Conservation (phyloP, 2,888 invertebrate genomes). For the Eupithecia dodoneata region DNA sequence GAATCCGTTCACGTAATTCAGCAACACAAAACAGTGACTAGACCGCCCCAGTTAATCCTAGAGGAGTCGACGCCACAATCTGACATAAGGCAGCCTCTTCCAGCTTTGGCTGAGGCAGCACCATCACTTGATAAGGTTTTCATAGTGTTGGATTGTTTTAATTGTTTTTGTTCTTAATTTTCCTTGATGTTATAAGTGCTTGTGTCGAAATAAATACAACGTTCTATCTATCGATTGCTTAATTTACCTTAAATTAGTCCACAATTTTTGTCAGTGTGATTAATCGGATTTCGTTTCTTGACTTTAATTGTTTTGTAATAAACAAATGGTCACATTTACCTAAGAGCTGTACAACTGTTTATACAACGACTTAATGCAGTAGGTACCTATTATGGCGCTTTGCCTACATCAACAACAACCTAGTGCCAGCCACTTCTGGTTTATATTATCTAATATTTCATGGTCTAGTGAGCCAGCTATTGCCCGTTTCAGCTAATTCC, state of each 20-base stretch:
- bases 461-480: slow-evolving; percentile 23
- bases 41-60: slow-evolving; percentile 66
- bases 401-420: neutral
- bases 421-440: neutral
- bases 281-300: neutral
- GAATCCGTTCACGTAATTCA: slow-evolving; percentile 51
- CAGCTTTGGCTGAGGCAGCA: slow-evolving; percentile 18
- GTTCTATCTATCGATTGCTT: neutral
- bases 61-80: slow-evolving; percentile 65
- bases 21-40: slow-evolving; percentile 47
- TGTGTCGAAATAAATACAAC: neutral
- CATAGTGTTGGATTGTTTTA: neutral
- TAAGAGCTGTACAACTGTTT: neutral
- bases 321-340: neutral
- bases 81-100: slow-evolving; percentile 63
- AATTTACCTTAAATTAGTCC: too few species aligned
- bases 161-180: neutral
- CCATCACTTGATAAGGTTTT: slow-evolving; percentile 3
- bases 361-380: neutral
- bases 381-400: neutral
- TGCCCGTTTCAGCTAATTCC: slow-evolving; percentile 19
- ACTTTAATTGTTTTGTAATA: neutral
- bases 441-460: neutral
- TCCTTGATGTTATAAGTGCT: neutral
- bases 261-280: neutral